phyloP scores from a whole-genome alignment of 2,113 vertebrate species.

The Vulpes vulpes region DNA sequence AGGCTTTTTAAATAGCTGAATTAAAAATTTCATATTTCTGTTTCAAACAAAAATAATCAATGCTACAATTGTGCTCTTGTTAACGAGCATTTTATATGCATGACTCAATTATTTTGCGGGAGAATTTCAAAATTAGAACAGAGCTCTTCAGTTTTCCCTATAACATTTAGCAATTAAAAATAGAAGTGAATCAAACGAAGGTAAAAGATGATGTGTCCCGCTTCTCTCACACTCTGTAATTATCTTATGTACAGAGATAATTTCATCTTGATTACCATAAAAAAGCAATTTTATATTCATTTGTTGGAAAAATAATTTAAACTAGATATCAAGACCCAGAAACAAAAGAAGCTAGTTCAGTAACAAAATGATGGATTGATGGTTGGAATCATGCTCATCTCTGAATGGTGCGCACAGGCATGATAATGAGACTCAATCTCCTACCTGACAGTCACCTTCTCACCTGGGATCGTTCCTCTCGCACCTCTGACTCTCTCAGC shows the following conservation, averaged over 20 bases:
- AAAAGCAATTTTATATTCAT: slow-evolving; percentile 37
- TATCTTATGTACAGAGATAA: not conserved
- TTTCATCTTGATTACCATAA: not conserved
- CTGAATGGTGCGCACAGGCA: not conserved
- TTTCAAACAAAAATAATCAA: slow-evolving; percentile 76
- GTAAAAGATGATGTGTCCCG: not conserved
- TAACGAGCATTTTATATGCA: slow-evolving; percentile 61
- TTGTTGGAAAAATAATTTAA: slow-evolving; percentile 42
- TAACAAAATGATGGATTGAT: not conserved
- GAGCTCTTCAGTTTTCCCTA: slow-evolving; percentile 54
- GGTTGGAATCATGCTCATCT: not conserved
- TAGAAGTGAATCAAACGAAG: not conserved
- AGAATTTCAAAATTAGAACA: slow-evolving; percentile 69
- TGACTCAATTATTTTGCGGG: slow-evolving; percentile 64
- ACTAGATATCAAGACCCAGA: not conserved
- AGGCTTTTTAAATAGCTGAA: slow-evolving; percentile 58
- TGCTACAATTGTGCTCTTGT: slow-evolving; percentile 64
- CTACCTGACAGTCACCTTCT: not conserved
- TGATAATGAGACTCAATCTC: not conserved
- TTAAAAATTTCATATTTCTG: slow-evolving; percentile 75
- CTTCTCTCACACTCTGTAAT: slow-evolving; percentile 43
- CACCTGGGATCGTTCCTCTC: not conserved
- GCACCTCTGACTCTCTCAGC: not conserved
- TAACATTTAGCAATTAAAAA: slow-evolving; percentile 57
- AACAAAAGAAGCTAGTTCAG: not conserved